Evolutionary conservation across 2,888 invertebrate species (phyloP).

Genomic region (Junonia oenone): DNA sequence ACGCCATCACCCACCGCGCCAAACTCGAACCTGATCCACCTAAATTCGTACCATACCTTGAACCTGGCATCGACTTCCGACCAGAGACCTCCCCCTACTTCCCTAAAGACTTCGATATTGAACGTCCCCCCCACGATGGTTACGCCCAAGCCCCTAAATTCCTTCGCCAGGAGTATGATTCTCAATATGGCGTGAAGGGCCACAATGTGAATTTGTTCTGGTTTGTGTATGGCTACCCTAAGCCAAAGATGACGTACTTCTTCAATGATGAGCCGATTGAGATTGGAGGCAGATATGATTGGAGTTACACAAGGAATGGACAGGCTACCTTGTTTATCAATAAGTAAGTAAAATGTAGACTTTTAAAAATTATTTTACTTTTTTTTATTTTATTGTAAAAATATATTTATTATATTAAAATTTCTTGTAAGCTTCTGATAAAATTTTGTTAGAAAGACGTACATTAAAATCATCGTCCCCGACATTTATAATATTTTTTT

Average conservation of each 20-base stretch:
- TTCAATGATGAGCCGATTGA: constrained; percentile 91
- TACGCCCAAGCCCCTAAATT: constrained; percentile 92
- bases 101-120: constrained; percentile 95
- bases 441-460: no score
- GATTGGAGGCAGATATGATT: constrained; percentile 90
- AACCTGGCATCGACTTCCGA: constrained; percentile 89
- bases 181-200: constrained; percentile 94
- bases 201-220: constrained; percentile 94
- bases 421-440: no score
- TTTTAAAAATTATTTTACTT: neutral
- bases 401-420: neutral
- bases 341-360: constrained; percentile 77
- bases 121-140: constrained; percentile 91
- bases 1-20: constrained; percentile 88
- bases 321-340: constrained; percentile 94
- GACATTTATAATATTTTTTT: no score
- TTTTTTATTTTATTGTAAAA: neutral
- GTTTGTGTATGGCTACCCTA: constrained; percentile 97
- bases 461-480: no score
- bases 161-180: constrained; percentile 90
- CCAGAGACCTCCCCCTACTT: constrained; percentile 92
- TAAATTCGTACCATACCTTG: constrained; percentile 88
- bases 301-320: constrained; percentile 93
- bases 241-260: constrained; percentile 94
- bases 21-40: constrained; percentile 89